phyloP scores from a whole-genome alignment of 2,888 invertebrate genomes.

The Drosophila mulleri region DNA sequence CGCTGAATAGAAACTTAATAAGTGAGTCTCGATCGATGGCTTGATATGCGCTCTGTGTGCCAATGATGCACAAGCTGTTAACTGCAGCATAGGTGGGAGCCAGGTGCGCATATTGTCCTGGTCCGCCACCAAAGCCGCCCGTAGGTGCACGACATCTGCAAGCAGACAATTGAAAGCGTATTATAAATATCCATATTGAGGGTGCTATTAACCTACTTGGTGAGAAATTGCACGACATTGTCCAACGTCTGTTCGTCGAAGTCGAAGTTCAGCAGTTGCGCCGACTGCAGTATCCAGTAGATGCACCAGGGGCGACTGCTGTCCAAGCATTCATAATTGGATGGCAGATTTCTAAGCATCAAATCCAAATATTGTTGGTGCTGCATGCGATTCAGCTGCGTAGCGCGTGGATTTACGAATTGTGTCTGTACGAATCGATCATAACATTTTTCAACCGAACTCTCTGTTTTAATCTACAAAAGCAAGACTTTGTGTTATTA shows the following conservation, averaged over 20 bases:
- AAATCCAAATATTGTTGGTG: constrained; percentile 89
- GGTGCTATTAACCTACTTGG: constrained; percentile 84
- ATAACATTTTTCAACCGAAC: constrained; percentile 86
- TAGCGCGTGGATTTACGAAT: constrained; percentile 87
- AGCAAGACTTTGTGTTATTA: constrained; percentile 1
- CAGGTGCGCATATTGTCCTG: constrained; percentile 95
- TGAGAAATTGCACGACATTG: constrained; percentile 87
- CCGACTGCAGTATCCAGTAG: constrained; percentile 97
- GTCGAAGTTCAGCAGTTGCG: constrained; percentile 90
- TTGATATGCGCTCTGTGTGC: constrained; percentile 93
- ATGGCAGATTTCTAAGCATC: constrained; percentile 89
- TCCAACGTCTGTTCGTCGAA: constrained; percentile 87
- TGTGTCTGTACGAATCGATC: constrained; percentile 86
- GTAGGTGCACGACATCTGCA: constrained; percentile 83
- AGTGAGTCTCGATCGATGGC: constrained; percentile 92
- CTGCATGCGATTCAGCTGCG: constrained; percentile 87
- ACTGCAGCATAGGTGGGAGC: constrained; percentile 99
- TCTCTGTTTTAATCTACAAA: constrained; percentile 87
- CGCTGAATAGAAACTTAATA: constrained; percentile 91
- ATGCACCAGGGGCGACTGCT: constrained; percentile 98
- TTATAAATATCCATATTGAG: too few relatives aligned
- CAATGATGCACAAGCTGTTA: constrained; percentile 95
- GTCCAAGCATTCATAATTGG: constrained; percentile 93
- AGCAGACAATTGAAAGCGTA: neutral
- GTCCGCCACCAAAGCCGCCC: constrained; percentile 98